These are phyloP conservation scores for Illadopsis cleaveri DNA, from an alignment of 2,113 vertebrate species.

Conservation along the genomic window DNA sequence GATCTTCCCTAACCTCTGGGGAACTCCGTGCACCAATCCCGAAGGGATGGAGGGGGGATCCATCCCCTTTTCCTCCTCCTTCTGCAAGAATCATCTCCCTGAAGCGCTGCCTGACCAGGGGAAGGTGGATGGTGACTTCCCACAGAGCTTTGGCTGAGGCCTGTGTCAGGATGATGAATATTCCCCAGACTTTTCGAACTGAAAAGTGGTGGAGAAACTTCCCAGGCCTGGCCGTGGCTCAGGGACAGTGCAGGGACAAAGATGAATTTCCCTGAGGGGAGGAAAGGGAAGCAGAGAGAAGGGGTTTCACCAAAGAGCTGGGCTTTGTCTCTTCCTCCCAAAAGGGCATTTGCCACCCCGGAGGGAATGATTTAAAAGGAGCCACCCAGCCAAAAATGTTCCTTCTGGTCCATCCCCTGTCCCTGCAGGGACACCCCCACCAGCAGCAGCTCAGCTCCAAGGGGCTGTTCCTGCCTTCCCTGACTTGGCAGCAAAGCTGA, in stretches of 20 bases:
- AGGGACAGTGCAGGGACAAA: not conserved
- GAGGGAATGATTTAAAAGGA: not conserved
- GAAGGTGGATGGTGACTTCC: constrained; percentile 1
- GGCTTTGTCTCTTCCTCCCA: not conserved
- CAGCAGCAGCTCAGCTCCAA: not conserved
- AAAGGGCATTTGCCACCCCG: not conserved
- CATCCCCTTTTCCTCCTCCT: not conserved
- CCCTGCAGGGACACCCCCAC: not conserved
- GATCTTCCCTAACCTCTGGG: not conserved
- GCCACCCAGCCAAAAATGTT: not conserved
- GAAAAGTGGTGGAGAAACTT: not conserved
- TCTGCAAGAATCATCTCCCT: not conserved
- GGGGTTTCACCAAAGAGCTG: not conserved
- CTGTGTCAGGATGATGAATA: constrained; percentile 30
- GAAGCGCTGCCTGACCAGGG: not conserved
- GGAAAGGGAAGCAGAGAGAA: not conserved
- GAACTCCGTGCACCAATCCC: not conserved
- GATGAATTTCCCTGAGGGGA: not conserved
- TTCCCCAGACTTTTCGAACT: not conserved
- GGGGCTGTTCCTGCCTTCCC: not conserved
- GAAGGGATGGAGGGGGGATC: not conserved
- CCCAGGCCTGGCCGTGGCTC: not conserved
- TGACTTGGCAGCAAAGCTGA: not conserved
- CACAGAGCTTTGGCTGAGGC: not conserved
- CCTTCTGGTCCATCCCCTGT: not conserved